These are phyloP conservation scores for Sebastes oblongus DNA, from an alignment of 2,797 vertebrate genomes.

Conservation along the genomic window DNA sequence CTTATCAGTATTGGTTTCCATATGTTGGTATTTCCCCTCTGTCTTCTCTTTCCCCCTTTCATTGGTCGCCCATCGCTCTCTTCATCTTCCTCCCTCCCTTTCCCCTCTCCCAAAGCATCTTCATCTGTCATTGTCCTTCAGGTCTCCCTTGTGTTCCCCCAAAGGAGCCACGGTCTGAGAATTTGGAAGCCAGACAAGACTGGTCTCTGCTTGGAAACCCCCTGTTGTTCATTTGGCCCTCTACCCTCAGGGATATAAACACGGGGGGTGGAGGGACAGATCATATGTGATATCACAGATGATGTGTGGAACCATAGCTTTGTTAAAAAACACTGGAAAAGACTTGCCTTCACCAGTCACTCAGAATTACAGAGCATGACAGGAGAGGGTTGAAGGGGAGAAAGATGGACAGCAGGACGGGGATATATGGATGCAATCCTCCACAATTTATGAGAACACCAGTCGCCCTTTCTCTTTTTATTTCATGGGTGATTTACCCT, in stretches of 20 bases:
- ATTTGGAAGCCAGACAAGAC: conserved; percentile 8
- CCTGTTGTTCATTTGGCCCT: conserved; percentile 30
- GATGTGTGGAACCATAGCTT: conserved; percentile 23
- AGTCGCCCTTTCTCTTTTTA: neutral
- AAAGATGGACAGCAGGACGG: conserved; percentile 1
- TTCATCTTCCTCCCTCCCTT: neutral
- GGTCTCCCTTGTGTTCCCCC: conserved; percentile 10
- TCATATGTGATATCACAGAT: conserved; percentile 26
- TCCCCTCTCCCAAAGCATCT: conserved; percentile 14
- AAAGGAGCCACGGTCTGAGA: conserved; percentile 18
- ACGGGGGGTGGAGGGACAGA: neutral
- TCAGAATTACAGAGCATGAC: conserved; percentile 17
- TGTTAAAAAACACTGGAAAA: conserved; percentile 24
- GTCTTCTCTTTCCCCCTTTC: neutral
- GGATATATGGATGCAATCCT: neutral
- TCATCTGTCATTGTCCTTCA: conserved; percentile 37
- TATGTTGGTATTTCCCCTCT: neutral
- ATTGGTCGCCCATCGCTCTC: neutral
- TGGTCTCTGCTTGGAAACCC: conserved; percentile 13
- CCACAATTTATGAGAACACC: conserved; percentile 18
- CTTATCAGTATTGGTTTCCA: neutral
- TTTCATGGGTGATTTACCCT: conserved; percentile 19
- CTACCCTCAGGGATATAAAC: neutral
- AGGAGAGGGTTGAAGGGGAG: neutral
- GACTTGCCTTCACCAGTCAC: conserved; percentile 18